These are phyloP conservation scores for Barnardius zonarius DNA, from an alignment of 2,113 vertebrate species.

Conservation along the genomic window DNA sequence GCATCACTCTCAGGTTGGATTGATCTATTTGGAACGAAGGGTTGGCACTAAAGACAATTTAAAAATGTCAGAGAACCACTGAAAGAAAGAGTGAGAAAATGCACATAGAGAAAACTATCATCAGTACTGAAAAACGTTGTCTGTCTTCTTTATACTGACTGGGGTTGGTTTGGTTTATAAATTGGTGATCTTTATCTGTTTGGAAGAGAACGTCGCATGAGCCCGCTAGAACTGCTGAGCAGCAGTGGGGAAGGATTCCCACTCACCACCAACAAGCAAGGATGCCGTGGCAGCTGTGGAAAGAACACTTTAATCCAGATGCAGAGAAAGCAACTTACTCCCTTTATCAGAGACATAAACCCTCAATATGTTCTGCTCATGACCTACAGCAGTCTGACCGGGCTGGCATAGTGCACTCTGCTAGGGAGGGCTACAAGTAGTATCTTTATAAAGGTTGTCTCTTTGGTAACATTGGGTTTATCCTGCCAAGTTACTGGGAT, in stretches of 20 bases:
- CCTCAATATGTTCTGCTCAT: neutral
- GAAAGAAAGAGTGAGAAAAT: neutral
- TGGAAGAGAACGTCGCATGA: neutral
- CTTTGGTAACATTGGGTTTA: neutral
- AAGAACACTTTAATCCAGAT: slow-evolving; percentile 39
- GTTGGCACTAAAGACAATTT: slow-evolving; percentile 44
- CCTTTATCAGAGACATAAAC: slow-evolving; percentile 31
- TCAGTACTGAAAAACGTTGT: neutral
- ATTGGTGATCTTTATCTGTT: neutral
- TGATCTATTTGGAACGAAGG: slow-evolving; percentile 55
- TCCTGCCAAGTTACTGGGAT: neutral
- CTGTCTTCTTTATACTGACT: neutral
- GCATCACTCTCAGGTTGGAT: neutral
- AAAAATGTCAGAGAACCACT: slow-evolving; percentile 35
- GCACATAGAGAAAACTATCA: neutral
- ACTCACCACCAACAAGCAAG: neutral
- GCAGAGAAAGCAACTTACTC: neutral
- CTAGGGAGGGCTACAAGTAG: neutral
- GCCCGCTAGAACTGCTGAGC: neutral
- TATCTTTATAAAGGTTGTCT: slow-evolving; percentile 13
- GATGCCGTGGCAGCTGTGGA: slow-evolving; percentile 12
- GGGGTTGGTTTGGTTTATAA: neutral
- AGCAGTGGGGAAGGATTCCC: neutral
- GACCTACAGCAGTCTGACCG: neutral
- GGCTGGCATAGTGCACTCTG: neutral